Evolutionary conservation across 2,888 invertebrate genomes (phyloP), one percentile per base, ranked within the genome.

Genomic region (Dynastes maya): DNA sequence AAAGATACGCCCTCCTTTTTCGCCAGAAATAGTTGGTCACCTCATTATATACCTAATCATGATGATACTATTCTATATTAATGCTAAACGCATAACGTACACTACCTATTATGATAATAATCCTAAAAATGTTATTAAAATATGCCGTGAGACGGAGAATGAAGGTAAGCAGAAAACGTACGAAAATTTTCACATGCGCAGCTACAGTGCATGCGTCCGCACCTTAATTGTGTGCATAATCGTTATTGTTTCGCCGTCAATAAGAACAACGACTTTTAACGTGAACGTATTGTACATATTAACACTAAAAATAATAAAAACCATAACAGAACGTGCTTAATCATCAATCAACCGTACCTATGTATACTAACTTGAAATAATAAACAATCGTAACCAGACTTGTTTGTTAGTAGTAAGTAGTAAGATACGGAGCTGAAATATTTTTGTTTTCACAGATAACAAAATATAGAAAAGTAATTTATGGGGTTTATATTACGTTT

Each of bases 291-390:
- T 45, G 45, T 67, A 67, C 67, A 45, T 67, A 67, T 67, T 67
- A 67, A 67, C 45, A 49, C 16, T n/a, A 64, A 67, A 67, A 67
- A 67, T 45, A 67, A 67, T 51, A 45, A 67, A 67, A 67, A 67
- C 67, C 67, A 67, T 67, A 67, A 67, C 67, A 45, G 45, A 67
- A 67, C 67, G 67, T 67, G 67, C 67, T 67, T 45, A 67, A 67
- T 67, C 67, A 49, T 67, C 49, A 67, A 67, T 45, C 67, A 49
- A 49, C 67, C 45, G 49, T 45, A 13, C 45, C 22, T 67, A 45
- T 67, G 45, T 67, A 67, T 67, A 67, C 67, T 27, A 49, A 45
- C 49, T 49, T 45, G 67, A 67, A 67, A 45, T 67, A 67, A 67
- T 67, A 67, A 67, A 67, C 67, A 67, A 49, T 64, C 37, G 64